These are phyloP conservation scores for Xestia rhomboidea DNA, from an alignment of 2,888 invertebrate genomes.

Conservation along the genomic window DNA sequence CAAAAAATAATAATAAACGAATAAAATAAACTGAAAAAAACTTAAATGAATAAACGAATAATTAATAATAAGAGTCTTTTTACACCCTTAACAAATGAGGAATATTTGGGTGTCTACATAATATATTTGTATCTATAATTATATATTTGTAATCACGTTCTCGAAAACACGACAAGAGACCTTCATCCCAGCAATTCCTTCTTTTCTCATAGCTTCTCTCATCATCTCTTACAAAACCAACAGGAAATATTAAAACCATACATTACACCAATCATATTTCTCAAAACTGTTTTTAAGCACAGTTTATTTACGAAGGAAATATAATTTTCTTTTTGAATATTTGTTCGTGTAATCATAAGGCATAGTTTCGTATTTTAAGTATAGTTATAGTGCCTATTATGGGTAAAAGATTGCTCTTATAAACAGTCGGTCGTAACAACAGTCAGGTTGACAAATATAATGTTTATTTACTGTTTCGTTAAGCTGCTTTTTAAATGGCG, in stretches of 20 bases:
- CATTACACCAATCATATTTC: conserved; percentile 18
- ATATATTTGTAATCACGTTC: too few species aligned
- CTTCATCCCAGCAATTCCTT: background rate
- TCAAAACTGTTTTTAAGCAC: conserved; percentile 24
- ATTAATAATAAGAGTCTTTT: too few species aligned
- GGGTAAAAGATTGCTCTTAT: conserved; percentile 59
- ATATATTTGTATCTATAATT: too few species aligned
- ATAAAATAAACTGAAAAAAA: too few species aligned
- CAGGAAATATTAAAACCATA: conserved; percentile 17
- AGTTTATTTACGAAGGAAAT: conserved; percentile 41
- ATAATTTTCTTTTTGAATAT: conserved; percentile 56
- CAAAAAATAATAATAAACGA: too few species aligned
- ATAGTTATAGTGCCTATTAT: conserved; percentile 54
- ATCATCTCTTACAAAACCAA: background rate
- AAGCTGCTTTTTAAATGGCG: conserved; percentile 36
- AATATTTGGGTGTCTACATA: too few species aligned
- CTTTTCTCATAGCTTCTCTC: background rate
- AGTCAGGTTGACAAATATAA: conserved; percentile 60
- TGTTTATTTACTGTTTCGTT: conserved; percentile 61
- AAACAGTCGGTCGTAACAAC: conserved; percentile 48
- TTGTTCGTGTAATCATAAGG: conserved; percentile 62
- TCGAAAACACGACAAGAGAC: too few species aligned
- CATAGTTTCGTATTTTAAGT: conserved; percentile 49
- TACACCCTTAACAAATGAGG: too few species aligned
- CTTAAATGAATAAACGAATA: too few species aligned